Evolutionary conservation across 2,888 invertebrate genomes (phyloP), one percentile per base, ranked within the genome.

Genomic region (Smittia sp.): DNA sequence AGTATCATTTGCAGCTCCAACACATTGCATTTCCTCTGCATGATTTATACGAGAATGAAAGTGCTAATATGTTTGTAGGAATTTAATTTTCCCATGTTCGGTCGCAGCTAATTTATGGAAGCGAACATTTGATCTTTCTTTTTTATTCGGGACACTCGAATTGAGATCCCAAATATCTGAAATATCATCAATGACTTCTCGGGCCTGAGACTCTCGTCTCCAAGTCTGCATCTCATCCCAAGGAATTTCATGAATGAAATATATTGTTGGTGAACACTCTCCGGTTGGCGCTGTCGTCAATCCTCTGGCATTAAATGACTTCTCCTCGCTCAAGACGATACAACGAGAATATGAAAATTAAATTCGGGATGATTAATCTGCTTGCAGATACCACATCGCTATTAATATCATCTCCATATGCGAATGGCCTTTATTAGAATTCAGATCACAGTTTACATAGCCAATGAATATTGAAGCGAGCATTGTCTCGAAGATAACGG

Each of bases 321-420:
- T 6, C 32, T 6, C 9, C 4, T 32, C 32, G 32, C 9, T 32
- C 32, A 9, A 32, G 32, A 32, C 32, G 32, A 32, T 32, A 32
- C 32, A 32, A 32, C 32, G 32, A 32, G 32, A 46, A 66, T 66
- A 66, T 32, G 41, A 68, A 41, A 68, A 68, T 68, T 68, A 68
- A 69, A 41, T 69, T 67, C 22, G 25, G 27, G 54, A 32, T 68
- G 69, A 69, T 69, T 69, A 69, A 69, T 69, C 4, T 15, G 15
- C 18, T 32, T 46, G 15, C 24, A 69, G 69, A 69, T 69, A 32
- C 52, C 69, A 52, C 24, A n/a, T 9, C 11, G 38, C 11, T 6
- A 38, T 38, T 38, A 38, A 38, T 38, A 9, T 38, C 11, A 15
- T 46, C n/a, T 11, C 15, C 6, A 46, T 11, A 3, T 46, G n/a